These are phyloP conservation scores for Formica exsecta DNA, from an alignment of 1,140 invertebrate genomes.

Conservation along the genomic window DNA sequence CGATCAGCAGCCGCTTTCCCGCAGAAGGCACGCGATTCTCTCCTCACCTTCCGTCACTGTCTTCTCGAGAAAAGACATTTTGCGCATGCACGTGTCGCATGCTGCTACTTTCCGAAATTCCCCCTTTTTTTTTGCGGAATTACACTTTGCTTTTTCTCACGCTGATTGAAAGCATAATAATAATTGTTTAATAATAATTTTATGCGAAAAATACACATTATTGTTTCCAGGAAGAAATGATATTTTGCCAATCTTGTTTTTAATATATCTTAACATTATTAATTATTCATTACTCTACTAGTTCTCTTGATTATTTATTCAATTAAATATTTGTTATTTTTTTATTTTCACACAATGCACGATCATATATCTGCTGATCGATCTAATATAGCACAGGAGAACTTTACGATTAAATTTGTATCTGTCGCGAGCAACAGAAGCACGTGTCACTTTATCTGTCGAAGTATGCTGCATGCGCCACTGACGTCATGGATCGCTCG, in stretches of 20 bases:
- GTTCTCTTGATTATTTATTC: no score
- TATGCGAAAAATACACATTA: neutral
- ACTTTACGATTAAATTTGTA: no score
- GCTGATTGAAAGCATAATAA: neutral
- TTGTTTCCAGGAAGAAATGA: neutral
- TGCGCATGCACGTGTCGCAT: no score
- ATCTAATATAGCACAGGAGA: constrained; percentile 5
- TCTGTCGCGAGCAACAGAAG: neutral
- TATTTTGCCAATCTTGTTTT: neutral
- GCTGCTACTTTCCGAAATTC: neutral
- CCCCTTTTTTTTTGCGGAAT: neutral
- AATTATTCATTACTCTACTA: neutral
- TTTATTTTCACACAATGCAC: neutral
- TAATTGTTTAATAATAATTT: neutral
- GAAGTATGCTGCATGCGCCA: neutral
- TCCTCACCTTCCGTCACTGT: neutral
- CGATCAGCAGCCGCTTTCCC: constrained; percentile 57
- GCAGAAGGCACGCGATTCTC: constrained; percentile 35
- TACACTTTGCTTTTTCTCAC: neutral
- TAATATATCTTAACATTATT: neutral
- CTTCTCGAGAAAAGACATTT: neutral
- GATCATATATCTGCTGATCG: neutral
- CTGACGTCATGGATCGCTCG: constrained; percentile 10
- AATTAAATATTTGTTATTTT: no score
- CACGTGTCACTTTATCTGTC: neutral